These are phyloP conservation scores for Semotilus atromaculatus DNA, from an alignment of 2,797 vertebrate genomes.

Conservation along the genomic window DNA sequence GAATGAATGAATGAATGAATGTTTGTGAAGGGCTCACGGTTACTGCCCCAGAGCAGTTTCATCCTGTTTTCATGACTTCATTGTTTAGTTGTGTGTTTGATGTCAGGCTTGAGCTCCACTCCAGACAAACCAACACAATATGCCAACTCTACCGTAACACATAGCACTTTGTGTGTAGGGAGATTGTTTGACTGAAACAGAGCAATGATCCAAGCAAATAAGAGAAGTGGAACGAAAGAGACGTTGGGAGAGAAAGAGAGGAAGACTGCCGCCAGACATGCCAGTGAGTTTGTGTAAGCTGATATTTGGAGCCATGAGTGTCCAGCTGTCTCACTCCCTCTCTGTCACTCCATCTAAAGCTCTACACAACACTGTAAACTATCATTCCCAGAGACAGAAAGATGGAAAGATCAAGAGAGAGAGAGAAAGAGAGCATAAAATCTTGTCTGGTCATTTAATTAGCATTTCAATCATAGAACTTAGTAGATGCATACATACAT, in stretches of 20 bases:
- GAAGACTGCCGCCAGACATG: conserved; percentile 50
- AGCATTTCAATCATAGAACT: background rate
- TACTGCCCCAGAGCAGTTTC: conserved; percentile 64
- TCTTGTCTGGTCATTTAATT: background rate
- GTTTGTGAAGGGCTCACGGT: conserved; percentile 30
- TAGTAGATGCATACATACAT: too few species aligned
- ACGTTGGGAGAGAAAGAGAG: conserved; percentile 38
- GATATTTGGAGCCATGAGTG: conserved; percentile 56
- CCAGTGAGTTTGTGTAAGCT: conserved; percentile 66
- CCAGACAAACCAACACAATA: conserved; percentile 70
- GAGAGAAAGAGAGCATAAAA: background rate
- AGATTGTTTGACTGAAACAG: conserved; percentile 20
- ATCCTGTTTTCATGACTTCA: conserved; percentile 72
- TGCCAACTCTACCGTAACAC: conserved; percentile 10
- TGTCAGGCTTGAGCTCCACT: conserved; percentile 71
- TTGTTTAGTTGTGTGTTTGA: conserved; percentile 66
- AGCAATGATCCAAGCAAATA: conserved; percentile 33
- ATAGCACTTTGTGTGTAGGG: conserved; percentile 11
- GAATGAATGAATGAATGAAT: background rate
- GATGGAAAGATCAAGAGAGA: background rate
- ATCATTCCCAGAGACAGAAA: conserved; percentile 28
- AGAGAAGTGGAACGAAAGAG: conserved; percentile 41
- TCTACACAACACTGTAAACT: conserved; percentile 59
- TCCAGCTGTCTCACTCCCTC: conserved; percentile 69
- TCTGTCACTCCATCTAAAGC: conserved; percentile 50